Evolutionary conservation across 2,888 invertebrate genomes (phyloP), one percentile per base, ranked within the genome.

Genomic region (Entomobrya proxima): DNA sequence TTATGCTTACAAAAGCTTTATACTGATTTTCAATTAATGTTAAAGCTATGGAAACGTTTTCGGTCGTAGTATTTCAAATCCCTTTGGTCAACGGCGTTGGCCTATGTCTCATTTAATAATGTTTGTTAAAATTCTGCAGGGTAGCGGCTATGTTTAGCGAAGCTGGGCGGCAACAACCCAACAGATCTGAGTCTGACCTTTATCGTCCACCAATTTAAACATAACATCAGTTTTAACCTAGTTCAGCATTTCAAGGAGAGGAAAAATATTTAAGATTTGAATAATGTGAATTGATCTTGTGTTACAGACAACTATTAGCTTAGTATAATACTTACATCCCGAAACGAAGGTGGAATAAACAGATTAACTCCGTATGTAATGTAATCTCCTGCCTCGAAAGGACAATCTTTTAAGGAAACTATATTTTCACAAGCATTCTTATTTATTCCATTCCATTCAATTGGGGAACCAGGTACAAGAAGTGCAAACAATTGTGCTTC

Each of bases 111-210:
- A n/a, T n/a, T n/a, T n/a, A n/a, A n/a, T n/a, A n/a, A n/a, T n/a
- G n/a, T n/a, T n/a, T n/a, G n/a, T n/a, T n/a, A n/a, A n/a, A n/a
- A n/a, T n/a, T n/a, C n/a, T n/a, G n/a, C n/a, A n/a, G n/a, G n/a
- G n/a, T n/a, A n/a, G n/a, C n/a, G n/a, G n/a, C n/a, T n/a, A n/a
- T n/a, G n/a, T n/a, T n/a, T 21, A n/a, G n/a, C n/a, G n/a, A n/a
- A n/a, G n/a, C n/a, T 40, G 13, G 13, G 50, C 78, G 50, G 13
- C 50, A 15, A 78, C 67, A 47, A 78, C 67, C 78, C 78, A 78
- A 24, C 78, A 78, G 1, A 78, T 15, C 24, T 50, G 78, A 13
- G 47, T 47, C 2, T 67, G 50, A 5, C 64, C 50, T 5, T 67
- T 18, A 32, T 78, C 78, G 35, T 78, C 67, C 5, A 24, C 5